phyloP scores from a whole-genome alignment of 2,113 vertebrate genomes.

The Pipa parva region DNA sequence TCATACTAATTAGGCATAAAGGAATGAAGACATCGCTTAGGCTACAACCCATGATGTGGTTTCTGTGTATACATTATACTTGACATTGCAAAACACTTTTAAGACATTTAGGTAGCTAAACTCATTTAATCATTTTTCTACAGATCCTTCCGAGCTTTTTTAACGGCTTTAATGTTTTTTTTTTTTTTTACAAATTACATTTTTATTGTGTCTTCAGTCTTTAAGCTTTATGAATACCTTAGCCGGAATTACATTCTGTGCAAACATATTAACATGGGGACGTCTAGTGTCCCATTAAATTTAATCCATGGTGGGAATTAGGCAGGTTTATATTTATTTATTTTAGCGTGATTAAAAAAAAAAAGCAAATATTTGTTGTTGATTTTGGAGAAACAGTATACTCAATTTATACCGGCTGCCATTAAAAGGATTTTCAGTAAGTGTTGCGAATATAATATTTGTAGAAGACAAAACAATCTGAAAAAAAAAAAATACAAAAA shows the following conservation, averaged over 20 bases:
- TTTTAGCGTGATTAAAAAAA: neutral
- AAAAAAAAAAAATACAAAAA: too few relatives aligned
- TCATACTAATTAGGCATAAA: constrained; percentile 7
- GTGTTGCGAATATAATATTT: too few relatives aligned
- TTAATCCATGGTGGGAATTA: constrained; percentile 16
- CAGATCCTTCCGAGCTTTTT: neutral
- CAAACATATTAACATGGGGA: constrained; percentile 29
- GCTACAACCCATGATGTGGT: constrained; percentile 1
- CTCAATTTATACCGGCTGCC: neutral
- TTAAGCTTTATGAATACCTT: constrained; percentile 6
- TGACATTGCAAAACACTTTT: neutral
- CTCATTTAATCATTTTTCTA: neutral
- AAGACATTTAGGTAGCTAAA: neutral
- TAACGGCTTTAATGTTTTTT: neutral
- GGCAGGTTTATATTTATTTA: neutral
- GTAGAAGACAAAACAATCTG: too few relatives aligned
- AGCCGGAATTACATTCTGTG: neutral
- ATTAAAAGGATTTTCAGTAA: neutral
- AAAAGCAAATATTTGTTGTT: neutral
- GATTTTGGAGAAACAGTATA: neutral
- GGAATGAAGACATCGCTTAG: neutral
- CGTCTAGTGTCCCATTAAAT: constrained; percentile 18
- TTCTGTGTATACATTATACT: neutral
- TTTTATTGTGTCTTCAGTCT: constrained; percentile 9
- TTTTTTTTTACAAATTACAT: constrained; percentile 18